Percentiles rank a stretch among this genome's conserved stretches.
These are phyloP conservation scores for Pheosia tremula DNA, from an alignment of 2,888 invertebrate species.

Conservation along the genomic window DNA sequence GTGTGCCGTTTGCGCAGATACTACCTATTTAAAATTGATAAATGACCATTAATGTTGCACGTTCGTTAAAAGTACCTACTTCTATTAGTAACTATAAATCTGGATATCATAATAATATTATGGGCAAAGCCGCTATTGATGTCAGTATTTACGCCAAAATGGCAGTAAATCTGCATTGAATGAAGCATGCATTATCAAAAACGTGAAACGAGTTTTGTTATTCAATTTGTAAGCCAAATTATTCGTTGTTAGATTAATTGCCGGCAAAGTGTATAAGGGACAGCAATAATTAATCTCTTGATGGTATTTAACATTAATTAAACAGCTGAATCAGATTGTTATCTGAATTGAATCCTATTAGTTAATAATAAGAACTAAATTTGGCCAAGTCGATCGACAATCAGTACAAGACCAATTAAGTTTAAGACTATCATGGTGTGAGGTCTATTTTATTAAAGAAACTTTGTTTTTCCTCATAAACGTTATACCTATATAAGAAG, in stretches of 20 bases:
- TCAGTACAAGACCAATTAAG: slow-evolving; percentile 42
- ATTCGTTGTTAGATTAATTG: slow-evolving; percentile 73
- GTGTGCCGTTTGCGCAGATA: slow-evolving; percentile 18
- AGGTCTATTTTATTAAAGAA: slow-evolving; percentile 62
- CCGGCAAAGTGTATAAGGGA: slow-evolving; percentile 71
- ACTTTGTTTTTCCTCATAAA: slow-evolving; percentile 48
- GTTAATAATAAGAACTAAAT: slow-evolving; percentile 24
- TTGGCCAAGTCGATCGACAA: slow-evolving; percentile 25
- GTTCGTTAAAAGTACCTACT: slow-evolving; percentile 33
- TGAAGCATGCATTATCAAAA: slow-evolving; percentile 55
- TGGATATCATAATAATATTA: slow-evolving; percentile 52
- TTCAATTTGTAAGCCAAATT: slow-evolving; percentile 72
- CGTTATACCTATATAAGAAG: slow-evolving; percentile 49
- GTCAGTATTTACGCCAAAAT: slow-evolving; percentile 57
- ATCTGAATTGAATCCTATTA: slow-evolving; percentile 31
- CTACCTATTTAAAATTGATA: slow-evolving; percentile 36
- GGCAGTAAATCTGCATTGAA: slow-evolving; percentile 65
- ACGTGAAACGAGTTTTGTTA: slow-evolving; percentile 64
- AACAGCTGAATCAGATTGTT: slow-evolving; percentile 37
- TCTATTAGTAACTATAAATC: slow-evolving; percentile 48
- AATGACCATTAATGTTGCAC: slow-evolving; percentile 27
- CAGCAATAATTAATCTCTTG: slow-evolving; percentile 79
- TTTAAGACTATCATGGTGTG: slow-evolving; percentile 66
- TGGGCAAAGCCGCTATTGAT: slow-evolving; percentile 52
- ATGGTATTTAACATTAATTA: slow-evolving; percentile 73